Conservation (phyloP, 2,797 vertebrate genomes). For the Lophotriccus pileatus region DNA sequence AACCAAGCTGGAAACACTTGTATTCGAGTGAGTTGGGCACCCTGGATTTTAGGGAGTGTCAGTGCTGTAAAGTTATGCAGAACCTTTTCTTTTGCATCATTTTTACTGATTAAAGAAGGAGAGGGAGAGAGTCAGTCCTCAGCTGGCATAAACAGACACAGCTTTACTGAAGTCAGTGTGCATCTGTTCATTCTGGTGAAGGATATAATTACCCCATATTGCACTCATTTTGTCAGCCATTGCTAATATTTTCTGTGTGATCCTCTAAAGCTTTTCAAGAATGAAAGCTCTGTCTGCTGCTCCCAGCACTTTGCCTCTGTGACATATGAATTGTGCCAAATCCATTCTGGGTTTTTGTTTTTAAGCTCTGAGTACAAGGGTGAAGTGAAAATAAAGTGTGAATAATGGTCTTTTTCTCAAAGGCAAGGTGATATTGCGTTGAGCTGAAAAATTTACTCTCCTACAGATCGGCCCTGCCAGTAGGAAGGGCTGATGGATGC, state of each 20-base stretch:
- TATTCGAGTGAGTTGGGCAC: background rate
- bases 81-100: background rate
- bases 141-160: constrained; percentile 30
- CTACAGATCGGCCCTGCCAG: background rate
- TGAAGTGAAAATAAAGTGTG: constrained; percentile 67
- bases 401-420: constrained; percentile 50
- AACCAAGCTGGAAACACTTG: background rate
- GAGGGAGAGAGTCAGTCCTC: background rate
- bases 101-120: constrained; percentile 8
- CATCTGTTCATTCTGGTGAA: constrained; percentile 47
- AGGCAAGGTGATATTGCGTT: constrained; percentile 19
- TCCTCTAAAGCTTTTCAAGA: constrained; percentile 51
- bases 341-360: constrained; percentile 49
- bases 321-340: constrained; percentile 66
- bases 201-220: constrained; percentile 46
- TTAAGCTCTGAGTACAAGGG: constrained; percentile 30
- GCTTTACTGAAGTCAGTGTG: constrained; percentile 32
- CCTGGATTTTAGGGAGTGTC: background rate
- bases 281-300: constrained; percentile 47
- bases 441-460: constrained; percentile 36
- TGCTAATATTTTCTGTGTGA: constrained; percentile 51
- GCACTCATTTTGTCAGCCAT: constrained; percentile 46
- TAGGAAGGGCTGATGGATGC: constrained; percentile 33
- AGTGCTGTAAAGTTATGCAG: background rate
- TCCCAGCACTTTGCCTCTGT: constrained; percentile 50